phyloP scores from a whole-genome alignment of 2,113 vertebrate species.

The Anhinga anhinga region DNA sequence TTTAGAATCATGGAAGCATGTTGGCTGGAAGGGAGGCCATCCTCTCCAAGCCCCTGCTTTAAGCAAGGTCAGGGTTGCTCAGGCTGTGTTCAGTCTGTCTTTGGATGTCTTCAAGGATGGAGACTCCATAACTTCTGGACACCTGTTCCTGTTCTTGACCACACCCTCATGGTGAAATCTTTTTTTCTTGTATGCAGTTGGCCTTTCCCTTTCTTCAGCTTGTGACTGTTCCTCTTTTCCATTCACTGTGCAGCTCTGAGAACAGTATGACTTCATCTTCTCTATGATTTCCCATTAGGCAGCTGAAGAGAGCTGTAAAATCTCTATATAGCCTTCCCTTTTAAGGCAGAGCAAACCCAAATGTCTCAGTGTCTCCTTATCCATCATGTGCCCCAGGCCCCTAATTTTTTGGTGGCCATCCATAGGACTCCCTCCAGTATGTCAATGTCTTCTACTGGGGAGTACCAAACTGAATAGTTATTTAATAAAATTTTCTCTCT shows the following conservation, averaged over 20 bases:
- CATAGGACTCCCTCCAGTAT: not conserved
- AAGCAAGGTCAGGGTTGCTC: not conserved
- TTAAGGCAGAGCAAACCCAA: not conserved
- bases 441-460: not conserved
- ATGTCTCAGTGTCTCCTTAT: not conserved
- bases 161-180: not conserved
- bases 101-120: not conserved
- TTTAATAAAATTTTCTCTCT: not conserved
- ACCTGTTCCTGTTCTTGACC: not conserved
- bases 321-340: not conserved
- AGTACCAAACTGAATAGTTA: not conserved
- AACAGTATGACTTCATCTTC: not conserved
- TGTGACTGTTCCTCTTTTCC: not conserved
- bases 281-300: not conserved
- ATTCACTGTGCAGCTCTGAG: not conserved
- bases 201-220: not conserved
- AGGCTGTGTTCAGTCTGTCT: not conserved
- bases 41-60: not conserved
- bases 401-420: not conserved
- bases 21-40: not conserved
- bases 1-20: not conserved
- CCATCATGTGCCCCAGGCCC: not conserved
- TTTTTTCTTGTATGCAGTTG: not conserved
- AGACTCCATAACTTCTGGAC: not conserved
- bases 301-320: not conserved